Evolutionary conservation across 1,140 invertebrate species (phyloP).

Genomic region (Bombus sylvicola): DNA sequence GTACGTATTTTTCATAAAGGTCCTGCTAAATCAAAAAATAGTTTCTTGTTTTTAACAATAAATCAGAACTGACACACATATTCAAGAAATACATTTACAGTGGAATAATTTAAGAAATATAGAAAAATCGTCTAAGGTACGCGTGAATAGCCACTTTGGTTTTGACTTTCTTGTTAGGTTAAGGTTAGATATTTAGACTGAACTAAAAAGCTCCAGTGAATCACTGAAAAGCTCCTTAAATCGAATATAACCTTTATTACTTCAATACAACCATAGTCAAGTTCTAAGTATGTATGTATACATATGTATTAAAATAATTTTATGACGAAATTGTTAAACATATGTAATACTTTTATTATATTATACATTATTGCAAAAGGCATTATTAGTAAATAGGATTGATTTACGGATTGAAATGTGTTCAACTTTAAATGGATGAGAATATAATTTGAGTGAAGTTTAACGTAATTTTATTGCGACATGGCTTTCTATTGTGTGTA

Average conservation of each 20-base stretch:
- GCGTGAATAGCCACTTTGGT: not conserved
- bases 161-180: conserved; percentile 42
- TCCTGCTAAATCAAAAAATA: conserved; percentile 38
- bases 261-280: not conserved
- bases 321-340: not conserved
- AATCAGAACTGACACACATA: conserved; percentile 11
- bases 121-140: not conserved
- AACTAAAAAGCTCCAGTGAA: no score
- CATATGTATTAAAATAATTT: not conserved
- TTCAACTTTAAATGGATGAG: not conserved
- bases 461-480: not conserved
- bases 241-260: not conserved
- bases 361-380: not conserved
- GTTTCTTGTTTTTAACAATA: conserved; percentile 12
- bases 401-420: not conserved
- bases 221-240: not conserved
- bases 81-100: conserved; percentile 28
- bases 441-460: not conserved
- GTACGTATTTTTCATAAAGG: not conserved
- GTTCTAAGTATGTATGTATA: no score
- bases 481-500: not conserved
- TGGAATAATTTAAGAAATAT: conserved; percentile 24
- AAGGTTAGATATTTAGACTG: conserved; percentile 26
- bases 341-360: not conserved
- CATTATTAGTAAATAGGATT: not conserved